These are phyloP conservation scores for Conopomorpha cramerella DNA, from an alignment of 1,140 invertebrate species.

Conservation along the genomic window DNA sequence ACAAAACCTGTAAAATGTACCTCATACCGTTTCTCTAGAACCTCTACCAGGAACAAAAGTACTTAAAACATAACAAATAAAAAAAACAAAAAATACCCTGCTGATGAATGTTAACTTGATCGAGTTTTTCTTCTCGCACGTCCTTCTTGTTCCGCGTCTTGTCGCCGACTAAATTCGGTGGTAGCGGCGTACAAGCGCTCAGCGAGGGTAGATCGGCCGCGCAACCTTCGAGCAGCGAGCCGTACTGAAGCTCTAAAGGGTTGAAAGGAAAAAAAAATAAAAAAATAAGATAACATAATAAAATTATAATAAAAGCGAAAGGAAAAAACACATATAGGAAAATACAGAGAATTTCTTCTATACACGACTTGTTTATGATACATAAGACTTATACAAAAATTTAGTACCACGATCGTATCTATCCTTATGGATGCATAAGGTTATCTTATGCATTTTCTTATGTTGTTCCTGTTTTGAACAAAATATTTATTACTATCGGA, in stretches of 20 bases:
- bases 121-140: conserved; percentile 73
- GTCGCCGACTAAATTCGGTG: conserved; percentile 54
- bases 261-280: conserved; percentile 21
- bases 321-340: conserved; percentile 5
- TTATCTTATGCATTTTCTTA: no score
- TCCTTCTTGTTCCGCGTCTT: conserved; percentile 64
- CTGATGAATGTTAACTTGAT: conserved; percentile 84
- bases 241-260: conserved; percentile 44
- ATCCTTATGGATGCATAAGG: no score
- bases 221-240: conserved; percentile 46
- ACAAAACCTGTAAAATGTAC: no score
- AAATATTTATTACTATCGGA: no score
- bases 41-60: conserved; percentile 8
- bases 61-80: conserved; percentile 15
- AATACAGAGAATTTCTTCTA: no score
- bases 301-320: conserved; percentile 9
- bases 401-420: no score
- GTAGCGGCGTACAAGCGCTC: conserved; percentile 48
- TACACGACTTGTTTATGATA: no score
- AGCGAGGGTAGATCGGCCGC: conserved; percentile 48
- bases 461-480: no score
- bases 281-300: conserved; percentile 21
- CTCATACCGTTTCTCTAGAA: no score
- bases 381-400: no score
- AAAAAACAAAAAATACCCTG: conserved; percentile 71